phyloP scores from a whole-genome alignment of 2,888 invertebrate genomes.

The Iphiclides podalirius region DNA sequence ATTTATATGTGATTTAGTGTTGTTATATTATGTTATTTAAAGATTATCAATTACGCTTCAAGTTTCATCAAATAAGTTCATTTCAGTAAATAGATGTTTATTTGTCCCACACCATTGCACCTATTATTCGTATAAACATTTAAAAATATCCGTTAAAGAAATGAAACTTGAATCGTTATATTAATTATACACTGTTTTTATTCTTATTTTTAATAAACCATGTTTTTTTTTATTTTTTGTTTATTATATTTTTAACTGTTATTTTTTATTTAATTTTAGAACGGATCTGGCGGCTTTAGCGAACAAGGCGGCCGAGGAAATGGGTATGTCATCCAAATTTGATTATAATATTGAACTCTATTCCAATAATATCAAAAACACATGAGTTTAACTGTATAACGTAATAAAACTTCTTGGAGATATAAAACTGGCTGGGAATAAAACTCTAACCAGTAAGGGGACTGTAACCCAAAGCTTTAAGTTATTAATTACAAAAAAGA shows the following conservation, averaged over 20 bases:
- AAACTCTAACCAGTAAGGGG: too few species aligned
- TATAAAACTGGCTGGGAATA: too few species aligned
- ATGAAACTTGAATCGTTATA: slow-evolving; percentile 36
- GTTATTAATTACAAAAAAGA: too few species aligned
- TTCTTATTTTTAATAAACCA: slow-evolving; percentile 44
- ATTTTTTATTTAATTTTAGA: slow-evolving; percentile 88
- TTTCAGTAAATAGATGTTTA: not conserved
- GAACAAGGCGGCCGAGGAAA: slow-evolving; percentile 89
- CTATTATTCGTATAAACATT: too few species aligned
- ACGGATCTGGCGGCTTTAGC: slow-evolving; percentile 89
- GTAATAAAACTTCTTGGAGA: too few species aligned
- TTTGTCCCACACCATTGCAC: too few species aligned
- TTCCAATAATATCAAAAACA: too few species aligned
- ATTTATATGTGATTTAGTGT: not conserved
- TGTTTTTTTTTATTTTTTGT: slow-evolving; percentile 52
- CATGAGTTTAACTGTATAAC: too few species aligned
- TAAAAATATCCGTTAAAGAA: not conserved
- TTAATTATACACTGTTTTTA: slow-evolving; percentile 30
- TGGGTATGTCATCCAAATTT: slow-evolving; percentile 84
- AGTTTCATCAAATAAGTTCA: slow-evolving; percentile 14
- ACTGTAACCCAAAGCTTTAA: too few species aligned
- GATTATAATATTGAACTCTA: too few species aligned
- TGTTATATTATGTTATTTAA: slow-evolving; percentile 9
- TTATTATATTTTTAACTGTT: slow-evolving; percentile 49
- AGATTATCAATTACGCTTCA: slow-evolving; percentile 8